Evolutionary conservation across 1,140 invertebrate genomes (phyloP).

Genomic region (Oppia nitens): DNA sequence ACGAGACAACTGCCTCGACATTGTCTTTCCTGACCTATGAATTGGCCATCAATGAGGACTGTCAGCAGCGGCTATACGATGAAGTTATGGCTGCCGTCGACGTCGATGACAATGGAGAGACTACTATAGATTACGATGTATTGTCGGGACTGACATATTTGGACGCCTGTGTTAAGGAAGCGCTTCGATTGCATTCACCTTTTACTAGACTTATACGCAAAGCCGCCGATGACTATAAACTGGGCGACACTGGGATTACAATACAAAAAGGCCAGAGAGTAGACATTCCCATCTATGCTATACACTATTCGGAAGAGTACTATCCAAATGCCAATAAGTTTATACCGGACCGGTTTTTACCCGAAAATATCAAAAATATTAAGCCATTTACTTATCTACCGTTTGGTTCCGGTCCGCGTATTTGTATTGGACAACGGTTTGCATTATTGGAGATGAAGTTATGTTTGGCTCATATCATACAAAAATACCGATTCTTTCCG

Average conservation of each 20-base stretch:
- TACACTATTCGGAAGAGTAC: conserved; percentile 41
- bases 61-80: conserved; percentile 28
- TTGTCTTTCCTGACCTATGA: conserved; percentile 34
- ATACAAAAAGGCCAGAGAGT: conserved; percentile 37
- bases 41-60: conserved; percentile 36
- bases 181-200: conserved; percentile 23
- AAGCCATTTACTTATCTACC: conserved; percentile 30
- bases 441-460: conserved; percentile 16
- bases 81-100: conserved; percentile 7
- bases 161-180: conserved; percentile 25
- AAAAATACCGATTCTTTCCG: too few relatives aligned
- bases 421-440: conserved; percentile 26
- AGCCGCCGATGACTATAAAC: conserved; percentile 9
- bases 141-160: conserved; percentile 23
- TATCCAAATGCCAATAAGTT: conserved; percentile 42
- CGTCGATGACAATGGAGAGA: background rate
- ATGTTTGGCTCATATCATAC: too few relatives aligned
- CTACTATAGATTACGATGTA: conserved; percentile 18
- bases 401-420: conserved; percentile 37
- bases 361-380: conserved; percentile 13
- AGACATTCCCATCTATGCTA: conserved; percentile 38
- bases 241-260: conserved; percentile 16
- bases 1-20: conserved; percentile 36
- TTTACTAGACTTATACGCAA: conserved; percentile 32
- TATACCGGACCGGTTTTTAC: conserved; percentile 38